phyloP scores from a whole-genome alignment of 2,113 vertebrate species.

The Odocoileus hemionus region DNA sequence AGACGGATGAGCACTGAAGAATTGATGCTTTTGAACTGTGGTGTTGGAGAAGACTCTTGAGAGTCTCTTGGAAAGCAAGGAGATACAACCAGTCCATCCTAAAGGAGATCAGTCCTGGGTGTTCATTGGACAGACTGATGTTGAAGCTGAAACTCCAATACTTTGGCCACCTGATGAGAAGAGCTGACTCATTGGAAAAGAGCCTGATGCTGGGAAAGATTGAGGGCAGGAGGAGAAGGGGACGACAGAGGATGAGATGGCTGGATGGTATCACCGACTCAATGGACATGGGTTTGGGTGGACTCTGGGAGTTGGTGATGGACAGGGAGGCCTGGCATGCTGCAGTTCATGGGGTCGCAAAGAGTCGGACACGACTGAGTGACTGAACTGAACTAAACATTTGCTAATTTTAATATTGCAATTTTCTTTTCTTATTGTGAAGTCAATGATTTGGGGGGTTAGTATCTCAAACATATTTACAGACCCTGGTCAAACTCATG shows the following conservation, averaged over 20 bases:
- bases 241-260: background rate
- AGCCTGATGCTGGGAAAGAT: background rate
- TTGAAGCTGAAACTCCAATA: background rate
- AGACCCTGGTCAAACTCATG: background rate
- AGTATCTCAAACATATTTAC: background rate
- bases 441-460: background rate
- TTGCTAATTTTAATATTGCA: background rate
- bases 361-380: accelerated
- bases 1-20: background rate
- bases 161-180: background rate
- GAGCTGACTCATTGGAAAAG: background rate
- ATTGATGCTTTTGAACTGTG: background rate
- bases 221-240: background rate
- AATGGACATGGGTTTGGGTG: background rate
- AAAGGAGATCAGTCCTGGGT: background rate
- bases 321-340: accelerated
- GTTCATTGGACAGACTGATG: background rate
- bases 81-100: background rate
- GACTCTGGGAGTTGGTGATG: background rate
- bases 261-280: background rate
- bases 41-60: background rate
- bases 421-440: background rate
- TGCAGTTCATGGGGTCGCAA: accelerated
- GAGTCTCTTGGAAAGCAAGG: background rate
- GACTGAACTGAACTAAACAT: background rate